A percentile compares a stretch with the other conserved stretches of the same genome.
Conservation (phyloP, 2,797 vertebrate species). For the Sebastes nivosus region DNA sequence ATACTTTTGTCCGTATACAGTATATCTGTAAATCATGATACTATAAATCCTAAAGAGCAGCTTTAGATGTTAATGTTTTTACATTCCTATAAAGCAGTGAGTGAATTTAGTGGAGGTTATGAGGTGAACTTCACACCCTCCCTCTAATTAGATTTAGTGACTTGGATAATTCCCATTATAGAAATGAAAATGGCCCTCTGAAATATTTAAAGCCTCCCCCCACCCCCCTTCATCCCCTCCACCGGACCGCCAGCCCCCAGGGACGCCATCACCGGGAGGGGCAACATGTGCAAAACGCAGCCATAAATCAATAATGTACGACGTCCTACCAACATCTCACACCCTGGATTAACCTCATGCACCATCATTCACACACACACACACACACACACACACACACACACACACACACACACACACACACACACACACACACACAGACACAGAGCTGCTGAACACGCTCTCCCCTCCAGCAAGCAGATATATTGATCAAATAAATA, state of each 20-base stretch:
- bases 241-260: constrained; percentile 4
- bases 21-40: background rate
- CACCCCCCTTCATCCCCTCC: background rate
- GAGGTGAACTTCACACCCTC: constrained; percentile 66
- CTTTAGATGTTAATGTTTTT: background rate
- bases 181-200: constrained; percentile 73
- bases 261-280: constrained; percentile 46
- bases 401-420: constrained; percentile 25
- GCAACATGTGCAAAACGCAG: constrained; percentile 74
- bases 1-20: background rate
- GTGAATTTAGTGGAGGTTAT: background rate
- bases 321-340: constrained; percentile 48
- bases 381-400: constrained; percentile 10
- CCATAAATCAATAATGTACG: constrained; percentile 77
- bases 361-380: background rate
- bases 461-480: background rate
- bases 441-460: background rate
- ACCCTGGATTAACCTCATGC: constrained; percentile 30
- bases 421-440: constrained; percentile 27
- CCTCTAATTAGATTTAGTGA: constrained; percentile 76
- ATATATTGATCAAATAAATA: background rate
- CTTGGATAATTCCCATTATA: constrained; percentile 80
- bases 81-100: constrained; percentile 16
- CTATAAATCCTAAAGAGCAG: background rate
- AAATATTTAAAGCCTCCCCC: constrained; percentile 74